Percentiles rank a stretch among this genome's conserved stretches.
phyloP scores from a whole-genome alignment of 2,888 invertebrate species.

The Zygogramma bicolorata region DNA sequence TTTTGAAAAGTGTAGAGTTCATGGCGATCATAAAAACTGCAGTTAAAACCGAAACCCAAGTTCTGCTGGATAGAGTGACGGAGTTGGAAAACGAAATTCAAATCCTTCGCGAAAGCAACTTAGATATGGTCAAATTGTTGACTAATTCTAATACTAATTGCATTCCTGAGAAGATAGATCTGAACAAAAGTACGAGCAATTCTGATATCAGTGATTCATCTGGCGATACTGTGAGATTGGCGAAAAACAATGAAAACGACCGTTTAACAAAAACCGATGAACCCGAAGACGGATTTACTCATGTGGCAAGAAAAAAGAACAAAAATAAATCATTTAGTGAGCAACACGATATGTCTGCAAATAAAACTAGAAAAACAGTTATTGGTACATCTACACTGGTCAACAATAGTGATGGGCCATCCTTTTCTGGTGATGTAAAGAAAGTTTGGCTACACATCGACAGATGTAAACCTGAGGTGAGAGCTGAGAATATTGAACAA shows the following conservation, averaged over 20 bases:
- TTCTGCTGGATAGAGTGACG: not conserved
- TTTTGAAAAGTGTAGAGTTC: not conserved
- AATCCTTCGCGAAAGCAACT: not conserved
- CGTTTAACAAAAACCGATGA: not conserved
- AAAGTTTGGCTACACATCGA: too few relatives aligned
- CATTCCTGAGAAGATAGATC: too few relatives aligned
- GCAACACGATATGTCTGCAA: not conserved
- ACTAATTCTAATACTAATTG: too few relatives aligned
- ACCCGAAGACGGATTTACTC: not conserved
- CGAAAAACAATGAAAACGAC: not conserved
- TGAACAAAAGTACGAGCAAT: too few relatives aligned
- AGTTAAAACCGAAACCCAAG: too few relatives aligned
- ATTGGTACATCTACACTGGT: too few relatives aligned
- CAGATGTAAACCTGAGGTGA: too few relatives aligned
- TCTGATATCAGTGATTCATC: not conserved
- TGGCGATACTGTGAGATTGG: not conserved
- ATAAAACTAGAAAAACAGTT: not conserved
- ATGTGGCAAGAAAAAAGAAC: not conserved
- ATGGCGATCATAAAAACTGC: not conserved
- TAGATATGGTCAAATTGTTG: not conserved
- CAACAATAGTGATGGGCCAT: too few relatives aligned
- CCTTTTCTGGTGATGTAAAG: too few relatives aligned
- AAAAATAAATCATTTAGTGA: too few relatives aligned
- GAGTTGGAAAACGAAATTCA: not conserved
- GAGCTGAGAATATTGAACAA: too few relatives aligned